phyloP scores from a whole-genome alignment of 2,113 vertebrate species.

The Glareola pratincola region DNA sequence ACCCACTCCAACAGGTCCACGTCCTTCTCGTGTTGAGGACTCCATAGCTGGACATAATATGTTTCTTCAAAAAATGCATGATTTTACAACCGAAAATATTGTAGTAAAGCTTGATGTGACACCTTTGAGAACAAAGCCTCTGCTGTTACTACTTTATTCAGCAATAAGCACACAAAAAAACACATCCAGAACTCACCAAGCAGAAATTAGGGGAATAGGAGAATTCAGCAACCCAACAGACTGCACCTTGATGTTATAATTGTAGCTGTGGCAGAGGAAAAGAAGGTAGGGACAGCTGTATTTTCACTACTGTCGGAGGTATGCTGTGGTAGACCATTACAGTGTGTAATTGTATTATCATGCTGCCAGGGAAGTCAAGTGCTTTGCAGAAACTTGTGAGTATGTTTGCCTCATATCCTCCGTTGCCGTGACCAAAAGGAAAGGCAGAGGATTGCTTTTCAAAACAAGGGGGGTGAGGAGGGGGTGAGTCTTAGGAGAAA shows the following conservation, averaged over 20 bases:
- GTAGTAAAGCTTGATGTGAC: not conserved
- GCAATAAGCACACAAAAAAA: not conserved
- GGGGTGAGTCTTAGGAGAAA: not conserved
- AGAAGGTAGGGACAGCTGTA: not conserved
- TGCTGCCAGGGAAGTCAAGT: constrained; percentile 22
- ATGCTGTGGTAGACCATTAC: not conserved
- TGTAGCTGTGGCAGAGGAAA: not conserved
- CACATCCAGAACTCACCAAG: not conserved
- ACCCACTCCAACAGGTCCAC: too few relatives aligned
- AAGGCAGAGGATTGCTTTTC: not conserved
- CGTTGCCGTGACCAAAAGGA: not conserved
- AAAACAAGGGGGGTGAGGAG: not conserved
- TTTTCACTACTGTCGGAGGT: not conserved
- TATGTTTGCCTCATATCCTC: not conserved
- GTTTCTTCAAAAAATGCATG: not conserved
- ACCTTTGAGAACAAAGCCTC: not conserved
- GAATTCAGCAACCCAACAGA: not conserved
- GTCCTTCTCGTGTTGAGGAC: too few relatives aligned
- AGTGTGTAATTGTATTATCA: constrained; percentile 34
- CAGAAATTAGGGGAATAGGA: not conserved
- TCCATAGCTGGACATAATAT: too few relatives aligned
- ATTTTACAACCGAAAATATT: not conserved
- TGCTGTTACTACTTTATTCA: not conserved
- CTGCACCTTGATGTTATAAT: not conserved
- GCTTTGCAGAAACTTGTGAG: not conserved